Percentiles rank a stretch among this genome's conserved stretches.
Evolutionary conservation across 2,888 invertebrate species (phyloP).

Genomic region (Stenotaenia linearis): DNA sequence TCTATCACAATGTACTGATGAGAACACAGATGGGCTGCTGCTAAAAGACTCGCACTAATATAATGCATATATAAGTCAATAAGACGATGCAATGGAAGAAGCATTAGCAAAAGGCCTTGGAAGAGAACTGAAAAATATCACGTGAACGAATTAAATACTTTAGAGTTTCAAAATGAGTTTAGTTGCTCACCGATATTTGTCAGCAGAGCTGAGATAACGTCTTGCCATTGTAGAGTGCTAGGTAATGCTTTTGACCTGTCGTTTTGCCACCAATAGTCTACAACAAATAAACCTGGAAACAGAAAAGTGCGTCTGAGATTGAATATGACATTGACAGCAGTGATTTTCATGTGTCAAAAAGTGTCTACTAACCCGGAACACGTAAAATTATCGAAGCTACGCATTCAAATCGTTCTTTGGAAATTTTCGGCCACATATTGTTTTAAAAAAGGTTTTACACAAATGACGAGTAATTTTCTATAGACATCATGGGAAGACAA

Average conservation of each 20-base stretch:
- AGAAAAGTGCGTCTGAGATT: too few relatives aligned
- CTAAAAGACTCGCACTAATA: conserved; percentile 48
- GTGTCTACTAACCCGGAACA: conserved; percentile 44
- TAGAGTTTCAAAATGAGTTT: neutral
- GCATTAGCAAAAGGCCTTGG: conserved; percentile 49
- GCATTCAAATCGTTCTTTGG: conserved; percentile 40
- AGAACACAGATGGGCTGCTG: conserved; percentile 49
- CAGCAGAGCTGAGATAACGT: conserved; percentile 43
- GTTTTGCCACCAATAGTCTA: conserved; percentile 49
- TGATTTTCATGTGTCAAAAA: neutral
- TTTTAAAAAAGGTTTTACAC: too few relatives aligned
- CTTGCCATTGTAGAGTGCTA: conserved; percentile 38
- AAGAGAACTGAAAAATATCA: conserved; percentile 48
- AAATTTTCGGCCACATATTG: conserved; percentile 33
- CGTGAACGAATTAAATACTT: neutral
- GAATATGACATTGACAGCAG: too few relatives aligned
- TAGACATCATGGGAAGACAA: neutral
- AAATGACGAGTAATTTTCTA: neutral
- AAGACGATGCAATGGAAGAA: conserved; percentile 51
- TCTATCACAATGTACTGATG: conserved; percentile 47
- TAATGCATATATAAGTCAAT: conserved; percentile 52
- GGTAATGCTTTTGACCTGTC: conserved; percentile 40
- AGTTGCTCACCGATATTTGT: conserved; percentile 46
- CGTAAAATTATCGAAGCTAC: conserved; percentile 46
- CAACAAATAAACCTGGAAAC: conserved; percentile 46